These are phyloP conservation scores for Eilema caniola DNA, from an alignment of 2,888 invertebrate genomes.

Conservation along the genomic window DNA sequence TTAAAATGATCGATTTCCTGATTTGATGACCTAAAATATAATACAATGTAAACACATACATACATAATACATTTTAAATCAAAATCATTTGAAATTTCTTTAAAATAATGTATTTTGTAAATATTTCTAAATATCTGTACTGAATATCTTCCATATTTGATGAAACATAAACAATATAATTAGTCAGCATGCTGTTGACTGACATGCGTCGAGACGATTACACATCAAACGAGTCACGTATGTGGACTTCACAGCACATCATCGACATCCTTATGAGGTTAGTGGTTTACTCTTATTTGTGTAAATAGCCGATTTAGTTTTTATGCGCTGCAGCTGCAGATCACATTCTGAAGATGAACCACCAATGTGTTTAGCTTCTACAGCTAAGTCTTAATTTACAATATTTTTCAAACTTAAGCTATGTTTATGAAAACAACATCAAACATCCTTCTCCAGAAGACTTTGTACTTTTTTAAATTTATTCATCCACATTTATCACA, in stretches of 20 bases:
- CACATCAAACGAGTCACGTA: constrained; percentile 34
- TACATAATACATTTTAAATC: too few relatives aligned
- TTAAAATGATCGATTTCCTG: too few relatives aligned
- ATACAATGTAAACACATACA: too few relatives aligned
- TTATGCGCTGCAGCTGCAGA: constrained; percentile 12
- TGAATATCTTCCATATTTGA: constrained; percentile 27
- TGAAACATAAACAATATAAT: constrained; percentile 45
- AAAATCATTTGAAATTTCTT: constrained; percentile 1
- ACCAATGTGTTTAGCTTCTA: background rate
- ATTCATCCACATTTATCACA: too few relatives aligned
- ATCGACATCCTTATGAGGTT: background rate
- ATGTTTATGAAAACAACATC: background rate
- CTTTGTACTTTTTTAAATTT: too few relatives aligned
- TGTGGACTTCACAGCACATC: constrained; percentile 9
- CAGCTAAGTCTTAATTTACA: background rate
- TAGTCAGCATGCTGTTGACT: constrained; percentile 32
- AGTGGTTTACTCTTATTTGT: constrained; percentile 6
- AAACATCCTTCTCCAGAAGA: too few relatives aligned
- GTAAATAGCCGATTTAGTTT: constrained; percentile 11
- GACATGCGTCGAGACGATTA: constrained; percentile 30
- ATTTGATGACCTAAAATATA: background rate
- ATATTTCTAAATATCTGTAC: background rate
- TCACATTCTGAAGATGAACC: constrained; percentile 4
- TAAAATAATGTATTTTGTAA: background rate
- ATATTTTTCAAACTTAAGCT: background rate